Conservation (phyloP, 2,113 vertebrate genomes). For the Furnarius figulus region DNA sequence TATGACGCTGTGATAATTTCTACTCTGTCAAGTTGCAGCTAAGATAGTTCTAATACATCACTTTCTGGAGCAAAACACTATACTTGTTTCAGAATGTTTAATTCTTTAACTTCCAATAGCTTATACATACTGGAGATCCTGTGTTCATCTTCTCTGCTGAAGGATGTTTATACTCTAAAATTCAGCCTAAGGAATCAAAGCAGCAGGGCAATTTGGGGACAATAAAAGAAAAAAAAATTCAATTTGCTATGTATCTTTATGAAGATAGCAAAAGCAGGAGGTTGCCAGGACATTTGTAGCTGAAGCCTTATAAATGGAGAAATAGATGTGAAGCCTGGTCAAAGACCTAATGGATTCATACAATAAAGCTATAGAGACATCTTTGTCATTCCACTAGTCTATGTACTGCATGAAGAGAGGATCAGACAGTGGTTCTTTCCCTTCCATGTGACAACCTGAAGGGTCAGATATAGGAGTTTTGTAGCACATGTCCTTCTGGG, state of each 20-base stretch:
- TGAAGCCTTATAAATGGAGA: neutral
- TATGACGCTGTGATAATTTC: neutral
- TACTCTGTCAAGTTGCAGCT: neutral
- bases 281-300: neutral
- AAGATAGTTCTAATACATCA: neutral
- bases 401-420: neutral
- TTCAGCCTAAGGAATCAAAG: neutral
- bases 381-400: neutral
- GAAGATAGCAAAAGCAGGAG: neutral
- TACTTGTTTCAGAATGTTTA: neutral
- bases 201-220: neutral
- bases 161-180: neutral
- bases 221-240: neutral
- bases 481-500: neutral
- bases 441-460: neutral
- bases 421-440: neutral
- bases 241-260: neutral
- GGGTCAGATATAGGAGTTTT: neutral
- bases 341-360: neutral
- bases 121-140: neutral
- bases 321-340: neutral
- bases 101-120: neutral
- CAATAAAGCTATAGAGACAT: neutral
- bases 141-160: neutral
- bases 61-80: neutral